Conservation (phyloP, 2,888 invertebrate genomes). For the Clepsis dumicolana region DNA sequence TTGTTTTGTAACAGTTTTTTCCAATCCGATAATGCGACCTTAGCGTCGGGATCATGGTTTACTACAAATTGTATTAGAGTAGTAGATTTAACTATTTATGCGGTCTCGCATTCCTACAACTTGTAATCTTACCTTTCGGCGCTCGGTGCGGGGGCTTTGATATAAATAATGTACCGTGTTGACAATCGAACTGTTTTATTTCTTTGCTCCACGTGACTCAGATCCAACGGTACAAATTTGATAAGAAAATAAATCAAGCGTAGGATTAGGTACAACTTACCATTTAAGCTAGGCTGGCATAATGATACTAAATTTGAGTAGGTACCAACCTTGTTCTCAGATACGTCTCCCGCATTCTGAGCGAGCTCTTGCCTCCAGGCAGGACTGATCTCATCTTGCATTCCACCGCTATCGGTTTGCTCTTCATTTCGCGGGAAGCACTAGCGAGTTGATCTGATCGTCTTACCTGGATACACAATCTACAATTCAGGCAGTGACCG, state of each 20-base stretch:
- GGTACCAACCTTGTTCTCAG: slow-evolving; percentile 57
- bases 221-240: background rate
- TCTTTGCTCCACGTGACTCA: background rate
- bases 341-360: slow-evolving; percentile 64
- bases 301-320: background rate
- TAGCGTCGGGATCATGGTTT: slow-evolving; percentile 85
- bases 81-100: slow-evolving; percentile 85
- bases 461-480: slow-evolving; percentile 30
- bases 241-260: background rate
- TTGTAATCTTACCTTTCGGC: slow-evolving; percentile 43
- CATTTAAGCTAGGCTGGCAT: background rate
- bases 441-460: slow-evolving; percentile 57
- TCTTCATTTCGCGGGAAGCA: slow-evolving; percentile 59
- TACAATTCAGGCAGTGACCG: slow-evolving; percentile 16
- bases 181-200: slow-evolving; percentile 33
- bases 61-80: slow-evolving; percentile 86
- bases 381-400: slow-evolving; percentile 70
- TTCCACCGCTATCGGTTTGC: slow-evolving; percentile 67
- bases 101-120: slow-evolving; percentile 52
- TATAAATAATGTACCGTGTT: slow-evolving; percentile 38
- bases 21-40: slow-evolving; percentile 85
- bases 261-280: background rate
- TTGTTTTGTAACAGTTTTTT: slow-evolving; percentile 81
- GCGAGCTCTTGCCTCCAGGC: slow-evolving; percentile 61
- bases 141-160: slow-evolving; percentile 34